phyloP scores from a whole-genome alignment of 2,113 vertebrate genomes.

The Euleptes europaea region DNA sequence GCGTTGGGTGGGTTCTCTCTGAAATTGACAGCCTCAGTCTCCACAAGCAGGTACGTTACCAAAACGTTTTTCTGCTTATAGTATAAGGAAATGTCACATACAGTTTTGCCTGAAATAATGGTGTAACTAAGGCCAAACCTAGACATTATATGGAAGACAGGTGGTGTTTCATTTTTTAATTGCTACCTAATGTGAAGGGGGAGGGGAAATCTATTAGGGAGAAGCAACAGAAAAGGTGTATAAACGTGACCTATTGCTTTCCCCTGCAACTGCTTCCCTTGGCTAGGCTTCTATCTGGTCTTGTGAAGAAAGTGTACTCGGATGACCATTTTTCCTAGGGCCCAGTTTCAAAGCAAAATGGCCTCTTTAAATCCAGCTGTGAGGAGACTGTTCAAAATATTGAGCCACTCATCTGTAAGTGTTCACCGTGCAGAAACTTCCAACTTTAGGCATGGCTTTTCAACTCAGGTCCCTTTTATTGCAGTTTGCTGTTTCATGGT shows the following conservation, averaged over 20 bases:
- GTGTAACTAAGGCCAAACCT: background rate
- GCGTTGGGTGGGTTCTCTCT: constrained; percentile 97
- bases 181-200: background rate
- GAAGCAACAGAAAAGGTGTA: background rate
- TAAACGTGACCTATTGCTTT: background rate
- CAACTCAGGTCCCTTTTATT: background rate
- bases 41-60: constrained; percentile 88
- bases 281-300: background rate
- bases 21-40: constrained; percentile 94
- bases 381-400: background rate
- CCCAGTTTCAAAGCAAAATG: background rate
- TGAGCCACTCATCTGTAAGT: background rate
- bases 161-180: background rate
- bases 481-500: background rate
- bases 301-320: background rate
- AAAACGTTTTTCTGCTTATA: background rate
- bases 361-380: background rate
- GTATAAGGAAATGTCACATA: background rate
- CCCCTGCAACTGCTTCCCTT: background rate
- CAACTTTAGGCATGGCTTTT: background rate
- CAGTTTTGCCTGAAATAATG: background rate
- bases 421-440: background rate
- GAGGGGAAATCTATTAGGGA: background rate
- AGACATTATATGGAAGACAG: background rate
- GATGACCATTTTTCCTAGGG: background rate